Evolutionary conservation across 2,888 invertebrate species (phyloP).

Genomic region (Polymixis lichenea): DNA sequence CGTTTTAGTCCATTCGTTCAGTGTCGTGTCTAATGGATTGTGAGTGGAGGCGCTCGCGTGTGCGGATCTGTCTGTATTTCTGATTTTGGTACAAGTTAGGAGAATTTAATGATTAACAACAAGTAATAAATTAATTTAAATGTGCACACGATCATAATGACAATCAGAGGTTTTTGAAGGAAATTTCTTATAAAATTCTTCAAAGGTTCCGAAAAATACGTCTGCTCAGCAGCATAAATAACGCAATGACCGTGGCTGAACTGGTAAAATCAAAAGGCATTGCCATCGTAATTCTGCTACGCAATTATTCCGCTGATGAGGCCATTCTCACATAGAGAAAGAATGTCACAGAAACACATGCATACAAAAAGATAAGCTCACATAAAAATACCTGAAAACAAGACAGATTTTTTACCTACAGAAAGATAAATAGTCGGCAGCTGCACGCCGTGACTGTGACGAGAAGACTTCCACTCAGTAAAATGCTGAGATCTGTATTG

Average conservation of each 20-base stretch:
- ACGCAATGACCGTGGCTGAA: too few relatives aligned
- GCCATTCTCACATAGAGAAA: neutral
- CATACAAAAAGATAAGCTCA: too few relatives aligned
- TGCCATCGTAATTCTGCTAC: too few relatives aligned
- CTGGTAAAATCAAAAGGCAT: neutral
- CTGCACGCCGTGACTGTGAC: too few relatives aligned
- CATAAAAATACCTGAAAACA: too few relatives aligned
- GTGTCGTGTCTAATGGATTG: slow-evolving; percentile 83
- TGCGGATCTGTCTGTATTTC: slow-evolving; percentile 74
- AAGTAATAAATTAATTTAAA: too few relatives aligned
- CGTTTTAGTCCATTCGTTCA: slow-evolving; percentile 79
- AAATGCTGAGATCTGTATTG: too few relatives aligned
- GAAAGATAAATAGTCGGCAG: too few relatives aligned
- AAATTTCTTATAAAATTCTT: neutral
- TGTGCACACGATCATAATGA: too few relatives aligned
- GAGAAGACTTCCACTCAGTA: too few relatives aligned
- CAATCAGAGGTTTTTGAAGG: neutral
- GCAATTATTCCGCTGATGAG: neutral
- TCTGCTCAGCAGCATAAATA: neutral
- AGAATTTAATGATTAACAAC: neutral
- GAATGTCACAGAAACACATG: too few relatives aligned
- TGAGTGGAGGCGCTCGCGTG: slow-evolving; percentile 80
- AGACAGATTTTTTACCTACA: too few relatives aligned
- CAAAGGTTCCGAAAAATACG: neutral
- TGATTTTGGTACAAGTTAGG: slow-evolving; percentile 44